Base-by-base conservation (phyloP, 1,140 invertebrate genomes). In the Trachelipus rathkii region DNA sequence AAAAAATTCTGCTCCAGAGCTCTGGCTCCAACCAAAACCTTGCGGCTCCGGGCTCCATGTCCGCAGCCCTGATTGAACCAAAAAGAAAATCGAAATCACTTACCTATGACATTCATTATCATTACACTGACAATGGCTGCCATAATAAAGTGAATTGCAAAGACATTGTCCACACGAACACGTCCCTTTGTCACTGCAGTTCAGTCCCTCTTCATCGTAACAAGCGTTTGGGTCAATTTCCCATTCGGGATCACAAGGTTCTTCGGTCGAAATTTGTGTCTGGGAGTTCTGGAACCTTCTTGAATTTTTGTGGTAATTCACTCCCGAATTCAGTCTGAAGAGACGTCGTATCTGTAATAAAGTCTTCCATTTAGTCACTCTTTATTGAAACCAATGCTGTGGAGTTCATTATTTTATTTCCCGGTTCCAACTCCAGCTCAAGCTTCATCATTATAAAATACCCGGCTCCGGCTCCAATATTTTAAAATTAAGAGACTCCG, bases 131-230 rank as follows among this genome's bases (percentile, higher is more conserved):
- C 77, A 78, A n/a, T 44, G 71, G 4, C 44, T 78, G 4, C 77
- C 77, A 43, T 78, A 78, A 53, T 76, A 70, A 10, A 66, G 74
- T 5, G 74, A 21, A 9, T 76, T 8, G 44, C 77, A 78, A 21
- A 76, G 60, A 44, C 77, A 78, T n/a, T 78, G 77, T 10, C 77
- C 77, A 44, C 77, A 78, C 15, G 60, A 76, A n/a, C 77, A 78
- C 19, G 50, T 24, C 3, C 77, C 77, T n/a, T 76, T 74, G 0
- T 70, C 60, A n/a, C 71, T 72, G 66, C 77, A 78, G 21, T 73
- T 53, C 24, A 73, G 11, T 6, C 74, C 67, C 11, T 46, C 71
- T 33, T 50, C 50, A 23, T 43, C 72, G 0, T 43, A 8, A 66
- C 77, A 78, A 45, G 46, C 66, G 15, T 78, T 74, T 13, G 50